phyloP scores from a whole-genome alignment of 2,797 vertebrate genomes.

The Parauchenoglanis punctatus region DNA sequence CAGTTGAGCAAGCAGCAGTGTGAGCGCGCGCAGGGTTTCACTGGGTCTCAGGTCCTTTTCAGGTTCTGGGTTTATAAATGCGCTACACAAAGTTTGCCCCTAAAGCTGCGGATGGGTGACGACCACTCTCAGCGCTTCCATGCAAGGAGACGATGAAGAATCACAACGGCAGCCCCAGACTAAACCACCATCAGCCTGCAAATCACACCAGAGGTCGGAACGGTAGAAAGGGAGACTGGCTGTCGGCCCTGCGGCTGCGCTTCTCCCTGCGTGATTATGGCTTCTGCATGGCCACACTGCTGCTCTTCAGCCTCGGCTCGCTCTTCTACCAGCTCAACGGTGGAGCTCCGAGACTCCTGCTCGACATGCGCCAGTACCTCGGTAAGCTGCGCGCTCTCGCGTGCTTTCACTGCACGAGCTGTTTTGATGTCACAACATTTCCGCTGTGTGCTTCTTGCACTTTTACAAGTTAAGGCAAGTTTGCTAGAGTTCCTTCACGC shows the following conservation, averaged over 20 bases:
- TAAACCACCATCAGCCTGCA: conserved; percentile 70
- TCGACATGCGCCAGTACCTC: conserved; percentile 91
- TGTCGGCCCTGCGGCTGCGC: conserved; percentile 76
- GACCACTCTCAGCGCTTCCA: conserved; percentile 74
- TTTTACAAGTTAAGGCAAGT: conserved; percentile 21
- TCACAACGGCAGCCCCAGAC: conserved; percentile 76
- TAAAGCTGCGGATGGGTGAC: conserved; percentile 84
- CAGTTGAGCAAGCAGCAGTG: conserved; percentile 45
- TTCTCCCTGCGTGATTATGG: conserved; percentile 89
- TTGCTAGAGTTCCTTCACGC: background rate
- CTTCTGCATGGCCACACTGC: conserved; percentile 90
- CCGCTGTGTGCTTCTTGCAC: background rate
- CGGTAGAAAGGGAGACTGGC: conserved; percentile 73
- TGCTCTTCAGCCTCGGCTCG: conserved; percentile 91
- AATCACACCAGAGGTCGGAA: conserved; percentile 75
- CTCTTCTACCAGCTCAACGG: conserved; percentile 93
- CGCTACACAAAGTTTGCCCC: conserved; percentile 39
- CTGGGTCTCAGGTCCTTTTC: background rate
- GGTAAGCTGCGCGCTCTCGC: conserved; percentile 77
- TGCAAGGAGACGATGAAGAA: conserved; percentile 90
- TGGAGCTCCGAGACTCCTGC: conserved; percentile 89
- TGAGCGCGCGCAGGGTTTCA: background rate
- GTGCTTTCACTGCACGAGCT: background rate
- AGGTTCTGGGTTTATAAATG: conserved; percentile 59
- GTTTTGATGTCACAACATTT: background rate